phyloP scores from a whole-genome alignment of 2,797 vertebrate genomes.

The Tympanoctomys barrerae region DNA sequence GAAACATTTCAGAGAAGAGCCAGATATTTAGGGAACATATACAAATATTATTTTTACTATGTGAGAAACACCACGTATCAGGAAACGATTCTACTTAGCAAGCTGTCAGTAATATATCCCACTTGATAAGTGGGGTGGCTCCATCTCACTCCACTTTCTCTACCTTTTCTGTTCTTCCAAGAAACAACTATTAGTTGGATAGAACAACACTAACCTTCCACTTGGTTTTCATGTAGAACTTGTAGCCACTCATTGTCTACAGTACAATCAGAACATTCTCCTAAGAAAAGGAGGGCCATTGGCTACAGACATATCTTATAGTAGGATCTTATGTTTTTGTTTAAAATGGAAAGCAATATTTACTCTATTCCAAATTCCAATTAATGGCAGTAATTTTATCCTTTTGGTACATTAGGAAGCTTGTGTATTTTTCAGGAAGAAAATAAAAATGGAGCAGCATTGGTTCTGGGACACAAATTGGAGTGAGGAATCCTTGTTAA shows the following conservation, averaged over 20 bases:
- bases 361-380: not conserved
- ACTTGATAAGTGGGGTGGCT: not conserved
- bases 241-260: not conserved
- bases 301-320: not conserved
- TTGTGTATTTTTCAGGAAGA: not conserved
- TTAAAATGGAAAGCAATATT: not conserved
- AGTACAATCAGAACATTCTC: not conserved
- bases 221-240: conserved; percentile 45
- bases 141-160: not conserved
- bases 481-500: not conserved
- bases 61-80: conserved; percentile 33
- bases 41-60: not conserved
- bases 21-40: not conserved
- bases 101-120: not conserved
- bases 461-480: not conserved
- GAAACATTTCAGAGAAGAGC: conserved; percentile 5
- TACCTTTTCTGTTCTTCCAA: conserved; percentile 12
- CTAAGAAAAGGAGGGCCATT: conserved; percentile 1
- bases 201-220: not conserved
- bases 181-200: conserved; percentile 13
- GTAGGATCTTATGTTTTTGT: conserved; percentile 39
- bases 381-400: not conserved
- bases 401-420: not conserved
- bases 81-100: conserved; percentile 13
- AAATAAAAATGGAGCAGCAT: not conserved